A percentile compares a stretch with the other conserved stretches of the same genome.
These are phyloP conservation scores for Sialia sialis DNA, from an alignment of 2,113 vertebrate species.

Conservation along the genomic window DNA sequence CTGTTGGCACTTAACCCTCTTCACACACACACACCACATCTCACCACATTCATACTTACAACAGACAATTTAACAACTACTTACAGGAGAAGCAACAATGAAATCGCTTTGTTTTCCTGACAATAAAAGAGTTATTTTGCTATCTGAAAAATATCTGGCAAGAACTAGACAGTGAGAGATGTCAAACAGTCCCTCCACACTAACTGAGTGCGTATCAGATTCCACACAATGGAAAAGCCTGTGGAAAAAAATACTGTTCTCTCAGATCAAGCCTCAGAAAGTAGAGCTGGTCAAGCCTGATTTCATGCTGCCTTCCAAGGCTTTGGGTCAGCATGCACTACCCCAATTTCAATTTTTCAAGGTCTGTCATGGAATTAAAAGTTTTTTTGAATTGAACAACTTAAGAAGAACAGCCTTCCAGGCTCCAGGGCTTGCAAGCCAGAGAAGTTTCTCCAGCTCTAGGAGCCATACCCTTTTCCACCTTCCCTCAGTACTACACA, in stretches of 20 bases:
- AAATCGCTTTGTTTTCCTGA: slow-evolving; percentile 34
- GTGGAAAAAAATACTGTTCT: not conserved
- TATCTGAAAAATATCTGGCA: slow-evolving; percentile 13
- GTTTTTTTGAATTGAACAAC: slow-evolving; percentile 38
- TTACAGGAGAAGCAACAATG: not conserved
- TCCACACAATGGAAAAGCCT: not conserved
- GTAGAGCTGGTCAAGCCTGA: slow-evolving; percentile 5
- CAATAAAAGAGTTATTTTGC: slow-evolving; percentile 25
- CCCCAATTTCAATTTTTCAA: slow-evolving; percentile 22
- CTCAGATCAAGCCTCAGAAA: not conserved
- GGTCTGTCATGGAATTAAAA: slow-evolving; percentile 47
- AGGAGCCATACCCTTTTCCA: not conserved
- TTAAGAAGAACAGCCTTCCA: slow-evolving; percentile 36
- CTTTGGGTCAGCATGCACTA: slow-evolving; percentile 6
- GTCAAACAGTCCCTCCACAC: not conserved
- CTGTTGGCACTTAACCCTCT: not conserved
- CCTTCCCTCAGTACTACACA: not conserved
- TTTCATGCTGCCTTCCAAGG: slow-evolving; percentile 14
- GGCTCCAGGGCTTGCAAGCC: slow-evolving; percentile 13
- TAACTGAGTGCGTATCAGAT: not conserved
- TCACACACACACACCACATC: not conserved
- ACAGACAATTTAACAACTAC: not conserved
- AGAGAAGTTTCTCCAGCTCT: not conserved
- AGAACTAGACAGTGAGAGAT: not conserved
- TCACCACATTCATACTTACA: not conserved